Base-by-base conservation (phyloP, 2,888 invertebrate genomes). In the Stenodera caucasica region DNA sequence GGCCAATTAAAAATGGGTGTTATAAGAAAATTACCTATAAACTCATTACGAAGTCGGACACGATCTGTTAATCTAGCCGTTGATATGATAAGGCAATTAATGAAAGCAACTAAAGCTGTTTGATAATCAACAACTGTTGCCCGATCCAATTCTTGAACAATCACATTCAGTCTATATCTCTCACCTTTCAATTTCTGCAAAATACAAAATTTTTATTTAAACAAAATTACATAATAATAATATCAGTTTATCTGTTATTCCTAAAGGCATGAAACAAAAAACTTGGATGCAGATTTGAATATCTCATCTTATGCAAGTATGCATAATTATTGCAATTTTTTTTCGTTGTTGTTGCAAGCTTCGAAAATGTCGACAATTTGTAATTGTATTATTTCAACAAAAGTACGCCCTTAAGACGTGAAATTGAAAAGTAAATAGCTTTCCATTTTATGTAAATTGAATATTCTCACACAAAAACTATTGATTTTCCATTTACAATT, bases 51-150 rank as follows among this genome's bases (percentile, higher is more conserved):
- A 67, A 96, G 88, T 69, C 93, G 84, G 67, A 91, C 90, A 73
- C 97, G 85, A 77, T 96, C 96, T 68, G 92, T 91, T 66, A 96
- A 85, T 61, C 90, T 86, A 51, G 93, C 89, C 11, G 94, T 94
- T 18, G 94, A 94, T 77, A 96, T 93, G 80, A 98, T 92, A 78
- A 96, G 89, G 80, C 96, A 96, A 84, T 98, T 98, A 82, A 97
- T 88, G 83, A 98, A 96, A 58, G 95, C 95, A 76, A 97, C 85
- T 70, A 98, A 83, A 6, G 95, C 92, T 11, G 94, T 94, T 84
- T 92, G 92, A 84, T 97, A 97, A 81, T 95, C 94, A 56, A 90
- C 86, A 63, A 89, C 87, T 55, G 88, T 83, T 33, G 95, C 90
- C 71, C 88, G 86, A 78, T 90, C 90, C 77, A 98, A 84, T 82